These are phyloP conservation scores for Athrips mouffetella DNA, from an alignment of 2,888 invertebrate genomes.

Conservation along the genomic window DNA sequence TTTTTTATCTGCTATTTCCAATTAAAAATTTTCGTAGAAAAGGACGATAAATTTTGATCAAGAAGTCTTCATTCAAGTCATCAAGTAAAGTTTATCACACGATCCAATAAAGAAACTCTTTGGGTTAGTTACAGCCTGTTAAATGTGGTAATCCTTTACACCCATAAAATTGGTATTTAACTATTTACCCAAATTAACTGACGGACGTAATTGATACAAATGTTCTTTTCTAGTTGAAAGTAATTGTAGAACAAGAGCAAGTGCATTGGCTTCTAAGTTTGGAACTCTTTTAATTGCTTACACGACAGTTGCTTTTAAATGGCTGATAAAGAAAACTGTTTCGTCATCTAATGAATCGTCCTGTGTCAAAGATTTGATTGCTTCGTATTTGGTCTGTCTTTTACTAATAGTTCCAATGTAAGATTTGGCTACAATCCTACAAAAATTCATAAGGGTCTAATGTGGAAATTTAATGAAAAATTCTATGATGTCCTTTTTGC, in stretches of 20 bases:
- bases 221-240: slow-evolving; percentile 70
- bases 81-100: slow-evolving; percentile 41
- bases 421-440: too few species aligned
- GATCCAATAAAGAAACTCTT: slow-evolving; percentile 63
- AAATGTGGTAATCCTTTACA: slow-evolving; percentile 58
- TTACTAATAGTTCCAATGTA: too few species aligned
- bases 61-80: slow-evolving; percentile 38
- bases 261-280: slow-evolving; percentile 40
- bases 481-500: too few species aligned
- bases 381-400: too few species aligned
- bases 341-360: too few species aligned
- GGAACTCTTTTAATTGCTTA: slow-evolving; percentile 35
- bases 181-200: slow-evolving; percentile 74
- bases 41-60: slow-evolving; percentile 63
- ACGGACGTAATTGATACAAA: slow-evolving; percentile 71
- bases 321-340: neutral
- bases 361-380: too few species aligned
- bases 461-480: too few species aligned
- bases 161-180: slow-evolving; percentile 74
- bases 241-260: slow-evolving; percentile 59
- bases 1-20: too few species aligned
- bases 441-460: too few species aligned
- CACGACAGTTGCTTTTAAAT: slow-evolving; percentile 33
- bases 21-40: too few species aligned
- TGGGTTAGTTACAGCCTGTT: slow-evolving; percentile 40